Evolutionary conservation across 2,888 invertebrate species (phyloP), one percentile per base, ranked within the genome.

Genomic region (Bibio marci): DNA sequence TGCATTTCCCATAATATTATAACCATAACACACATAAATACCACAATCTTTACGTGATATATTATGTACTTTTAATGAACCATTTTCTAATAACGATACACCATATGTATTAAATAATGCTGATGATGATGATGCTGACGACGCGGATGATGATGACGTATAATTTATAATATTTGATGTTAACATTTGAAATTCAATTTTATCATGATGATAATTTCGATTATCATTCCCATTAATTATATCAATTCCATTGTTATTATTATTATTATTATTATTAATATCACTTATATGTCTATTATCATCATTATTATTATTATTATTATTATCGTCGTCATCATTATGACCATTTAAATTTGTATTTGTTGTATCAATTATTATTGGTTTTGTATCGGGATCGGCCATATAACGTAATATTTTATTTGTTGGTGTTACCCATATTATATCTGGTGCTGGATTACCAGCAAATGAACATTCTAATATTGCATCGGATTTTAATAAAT

Each of bases 351-450:
- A 8, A 7, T 28, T 35, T 4, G 8, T 3, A 4, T 18, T 8
- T n/a, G 18, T 3, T 33, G 51, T 48, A 45, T 57, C 57, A 26
- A 59, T 54, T 15, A 55, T 52, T 8, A 55, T 51, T 11, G 58
- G 56, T 8, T 57, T 37, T 41, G 55, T 57, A 43, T 59, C 63
- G 1, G 73, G 72, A 49, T 83, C 80, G 1, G 81, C 80, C 56
- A 79, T 80, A 76, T 82, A 82, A 44, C 83, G 81, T 49, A 73
- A 71, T 14, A 81, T 71, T 50, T 73, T 66, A 38, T 76, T 67
- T 1, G 67, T 70, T 3, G 85, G 85, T 2, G 87, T 86, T 22
- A 83, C 73, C 91, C 91, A 91, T 11, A 81, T 80, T 38, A 90
- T 70, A 35, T 81, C 78, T 2, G 87, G 85, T 30, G 69, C 62